These are phyloP conservation scores for Crambe crambe DNA, from an alignment of 37 sponge, comb jelly and placozoan species.

Conservation along the genomic window DNA sequence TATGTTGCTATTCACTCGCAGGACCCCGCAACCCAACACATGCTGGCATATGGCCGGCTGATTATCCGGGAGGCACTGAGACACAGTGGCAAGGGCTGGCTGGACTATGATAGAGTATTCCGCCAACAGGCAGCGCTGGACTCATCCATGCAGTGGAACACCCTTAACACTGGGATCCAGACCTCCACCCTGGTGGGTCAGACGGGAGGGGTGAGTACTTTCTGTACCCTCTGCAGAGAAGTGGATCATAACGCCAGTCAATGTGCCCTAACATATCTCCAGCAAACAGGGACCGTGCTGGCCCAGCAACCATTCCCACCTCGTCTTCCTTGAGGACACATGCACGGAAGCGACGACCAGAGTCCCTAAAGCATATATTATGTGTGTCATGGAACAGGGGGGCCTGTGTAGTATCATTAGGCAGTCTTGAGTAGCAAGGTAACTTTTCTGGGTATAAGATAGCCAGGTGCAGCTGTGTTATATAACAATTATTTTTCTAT, in stretches of 20 bases:
- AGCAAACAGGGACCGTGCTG: background rate
- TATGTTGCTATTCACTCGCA: too few species aligned
- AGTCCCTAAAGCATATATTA: background rate
- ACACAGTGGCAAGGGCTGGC: background rate
- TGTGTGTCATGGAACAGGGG: conserved; percentile 24
- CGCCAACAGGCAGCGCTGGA: conserved; percentile 2
- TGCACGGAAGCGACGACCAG: background rate
- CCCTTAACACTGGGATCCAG: background rate
- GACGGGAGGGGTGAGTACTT: background rate
- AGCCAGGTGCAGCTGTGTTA: too few species aligned
- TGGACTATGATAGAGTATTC: conserved; percentile 3
- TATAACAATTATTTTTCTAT: too few species aligned
- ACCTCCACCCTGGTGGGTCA: background rate
- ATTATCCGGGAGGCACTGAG: too few species aligned
- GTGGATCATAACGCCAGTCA: background rate
- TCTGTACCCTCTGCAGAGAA: background rate
- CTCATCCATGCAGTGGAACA: background rate
- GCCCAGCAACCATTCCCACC: too few species aligned
- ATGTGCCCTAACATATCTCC: background rate
- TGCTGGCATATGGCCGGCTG: too few species aligned
- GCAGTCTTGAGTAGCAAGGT: too few species aligned
- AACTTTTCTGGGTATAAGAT: too few species aligned
- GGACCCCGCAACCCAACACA: too few species aligned
- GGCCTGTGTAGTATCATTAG: too few species aligned
- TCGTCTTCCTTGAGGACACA: background rate